A percentile compares a stretch with the other conserved stretches of the same genome.
Evolutionary conservation across 2,797 vertebrate genomes (phyloP).

Genomic region (Cetoscarus ocellatus): DNA sequence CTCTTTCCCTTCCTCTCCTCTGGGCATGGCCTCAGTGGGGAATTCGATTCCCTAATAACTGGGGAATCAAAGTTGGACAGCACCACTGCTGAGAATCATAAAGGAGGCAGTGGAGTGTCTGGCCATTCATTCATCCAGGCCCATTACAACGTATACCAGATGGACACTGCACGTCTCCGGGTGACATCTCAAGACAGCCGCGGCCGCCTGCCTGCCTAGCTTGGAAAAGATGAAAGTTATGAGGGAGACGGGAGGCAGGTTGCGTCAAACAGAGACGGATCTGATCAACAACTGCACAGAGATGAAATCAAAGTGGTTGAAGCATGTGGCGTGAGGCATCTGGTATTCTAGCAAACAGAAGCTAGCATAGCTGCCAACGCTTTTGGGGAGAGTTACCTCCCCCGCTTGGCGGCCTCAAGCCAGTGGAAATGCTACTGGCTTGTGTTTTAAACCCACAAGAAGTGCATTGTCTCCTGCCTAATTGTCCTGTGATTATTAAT

Average conservation of each 20-base stretch:
- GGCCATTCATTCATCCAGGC: conserved; percentile 74
- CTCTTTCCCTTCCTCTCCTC: conserved; percentile 78
- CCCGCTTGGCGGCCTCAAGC: conserved; percentile 61
- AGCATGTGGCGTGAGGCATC: conserved; percentile 81
- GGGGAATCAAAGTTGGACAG: conserved; percentile 85
- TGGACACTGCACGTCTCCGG: conserved; percentile 78
- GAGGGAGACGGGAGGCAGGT: conserved; percentile 77
- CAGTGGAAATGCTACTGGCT: conserved; percentile 61
- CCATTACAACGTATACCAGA: conserved; percentile 79
- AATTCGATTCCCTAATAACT: conserved; percentile 83
- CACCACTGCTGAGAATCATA: conserved; percentile 79
- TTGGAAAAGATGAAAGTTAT: conserved; percentile 78
- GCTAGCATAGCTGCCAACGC: conserved; percentile 71
- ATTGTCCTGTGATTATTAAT: conserved; percentile 11
- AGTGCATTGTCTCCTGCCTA: conserved; percentile 38
- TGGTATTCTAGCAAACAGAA: conserved; percentile 80
- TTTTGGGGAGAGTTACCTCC: conserved; percentile 61
- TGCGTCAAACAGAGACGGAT: conserved; percentile 79
- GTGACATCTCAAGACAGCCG: conserved; percentile 80
- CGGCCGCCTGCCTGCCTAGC: conserved; percentile 64
- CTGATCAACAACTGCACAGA: conserved; percentile 83
- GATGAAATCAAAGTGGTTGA: conserved; percentile 83
- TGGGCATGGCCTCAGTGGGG: conserved; percentile 74
- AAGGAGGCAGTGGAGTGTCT: conserved; percentile 79
- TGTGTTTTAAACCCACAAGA: conserved; percentile 69